A percentile compares a stretch with the other conserved stretches of the same genome.
phyloP scores from a whole-genome alignment of 2,797 vertebrate species.

The Strix occidentalis region DNA sequence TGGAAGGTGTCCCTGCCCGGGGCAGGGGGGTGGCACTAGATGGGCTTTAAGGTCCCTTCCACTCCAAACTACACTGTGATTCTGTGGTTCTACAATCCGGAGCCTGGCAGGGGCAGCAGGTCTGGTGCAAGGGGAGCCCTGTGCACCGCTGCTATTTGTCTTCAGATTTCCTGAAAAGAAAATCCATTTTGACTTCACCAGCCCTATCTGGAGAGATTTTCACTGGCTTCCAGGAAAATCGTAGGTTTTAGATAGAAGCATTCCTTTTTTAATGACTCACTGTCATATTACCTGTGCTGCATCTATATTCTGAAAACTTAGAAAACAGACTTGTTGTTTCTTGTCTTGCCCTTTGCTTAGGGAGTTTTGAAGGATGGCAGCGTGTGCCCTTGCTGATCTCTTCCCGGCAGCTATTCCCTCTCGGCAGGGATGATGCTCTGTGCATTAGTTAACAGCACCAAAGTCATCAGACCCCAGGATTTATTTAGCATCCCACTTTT shows the following conservation, averaged over 20 bases:
- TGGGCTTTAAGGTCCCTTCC: no score
- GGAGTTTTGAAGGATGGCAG: neutral
- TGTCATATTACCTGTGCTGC: neutral
- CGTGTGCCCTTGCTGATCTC: neutral
- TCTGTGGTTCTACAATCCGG: neutral
- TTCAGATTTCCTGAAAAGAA: neutral
- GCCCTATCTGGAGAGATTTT: neutral
- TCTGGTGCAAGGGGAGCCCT: neutral
- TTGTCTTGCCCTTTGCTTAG: neutral
- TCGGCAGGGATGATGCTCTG: neutral
- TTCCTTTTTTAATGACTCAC: neutral
- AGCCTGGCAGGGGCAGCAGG: neutral
- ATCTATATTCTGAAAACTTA: neutral
- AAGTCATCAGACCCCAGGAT: neutral
- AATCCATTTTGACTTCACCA: neutral
- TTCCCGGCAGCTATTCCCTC: neutral
- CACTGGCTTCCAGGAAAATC: neutral
- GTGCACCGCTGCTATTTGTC: rapidly evolving
- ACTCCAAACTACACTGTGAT: no score
- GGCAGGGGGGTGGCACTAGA: no score
- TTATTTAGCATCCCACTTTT: neutral
- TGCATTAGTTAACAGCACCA: neutral
- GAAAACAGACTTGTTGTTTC: neutral
- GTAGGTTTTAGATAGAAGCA: neutral
- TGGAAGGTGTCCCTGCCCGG: no score